These are phyloP conservation scores for Nephrotoma guestfalica DNA, from an alignment of 2,888 invertebrate genomes.

Conservation along the genomic window DNA sequence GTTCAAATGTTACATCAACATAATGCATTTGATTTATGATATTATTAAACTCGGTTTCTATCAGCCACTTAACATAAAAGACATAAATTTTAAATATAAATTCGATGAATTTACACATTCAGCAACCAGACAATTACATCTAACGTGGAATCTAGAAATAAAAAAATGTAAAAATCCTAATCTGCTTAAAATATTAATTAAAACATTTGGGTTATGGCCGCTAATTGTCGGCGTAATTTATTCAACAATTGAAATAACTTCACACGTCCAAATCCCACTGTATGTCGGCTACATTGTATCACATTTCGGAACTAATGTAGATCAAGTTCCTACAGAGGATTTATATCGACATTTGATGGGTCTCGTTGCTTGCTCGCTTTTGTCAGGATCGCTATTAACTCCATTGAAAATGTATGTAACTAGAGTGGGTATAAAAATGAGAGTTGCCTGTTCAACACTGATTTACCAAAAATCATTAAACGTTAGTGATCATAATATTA, in stretches of 20 bases:
- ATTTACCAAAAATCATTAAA: slow-evolving; percentile 10
- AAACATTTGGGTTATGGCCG: not conserved
- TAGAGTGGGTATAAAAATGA: slow-evolving; percentile 51
- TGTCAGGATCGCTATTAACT: not conserved
- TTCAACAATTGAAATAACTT: not conserved
- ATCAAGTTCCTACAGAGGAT: not conserved
- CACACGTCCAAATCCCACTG: not conserved
- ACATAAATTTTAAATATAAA: too few species aligned
- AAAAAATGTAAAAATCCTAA: not conserved
- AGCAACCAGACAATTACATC: not conserved
- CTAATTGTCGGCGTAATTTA: not conserved
- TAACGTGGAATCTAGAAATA: not conserved
- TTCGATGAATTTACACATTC: not conserved
- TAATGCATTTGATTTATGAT: not conserved
- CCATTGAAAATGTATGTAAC: slow-evolving; percentile 48
- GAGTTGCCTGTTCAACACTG: slow-evolving; percentile 39
- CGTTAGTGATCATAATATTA: not conserved
- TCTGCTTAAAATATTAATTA: not conserved
- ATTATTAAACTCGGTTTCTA: not conserved
- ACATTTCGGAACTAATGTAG: not conserved
- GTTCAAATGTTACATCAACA: not conserved
- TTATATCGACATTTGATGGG: not conserved
- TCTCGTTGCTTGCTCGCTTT: not conserved
- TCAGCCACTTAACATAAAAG: not conserved
- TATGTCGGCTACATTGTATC: not conserved